Conservation (phyloP, 1,140 invertebrate species). For the Coelopa frigida region DNA sequence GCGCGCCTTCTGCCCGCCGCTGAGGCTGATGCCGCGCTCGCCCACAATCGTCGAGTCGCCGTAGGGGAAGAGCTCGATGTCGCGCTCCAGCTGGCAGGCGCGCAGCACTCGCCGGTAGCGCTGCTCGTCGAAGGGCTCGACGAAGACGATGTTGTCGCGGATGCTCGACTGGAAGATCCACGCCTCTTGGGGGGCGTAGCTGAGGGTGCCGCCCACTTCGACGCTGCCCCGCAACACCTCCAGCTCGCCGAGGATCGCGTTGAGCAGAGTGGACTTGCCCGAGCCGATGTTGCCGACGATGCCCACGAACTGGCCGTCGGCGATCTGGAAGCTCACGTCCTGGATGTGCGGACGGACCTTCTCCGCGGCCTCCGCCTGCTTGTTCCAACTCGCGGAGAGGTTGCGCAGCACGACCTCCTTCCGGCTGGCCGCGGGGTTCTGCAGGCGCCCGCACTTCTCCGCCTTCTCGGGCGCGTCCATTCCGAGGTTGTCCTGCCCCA, state of each 20-base stretch:
- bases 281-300: slow-evolving; percentile 70
- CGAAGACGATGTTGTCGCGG: slow-evolving; percentile 77
- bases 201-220: slow-evolving; percentile 56
- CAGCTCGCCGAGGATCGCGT: slow-evolving; percentile 65
- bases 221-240: slow-evolving; percentile 54
- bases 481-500: slow-evolving; percentile 25
- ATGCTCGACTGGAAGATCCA: slow-evolving; percentile 59
- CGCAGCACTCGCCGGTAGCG: slow-evolving; percentile 55
- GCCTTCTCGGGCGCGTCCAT: not conserved
- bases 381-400: slow-evolving; percentile 44
- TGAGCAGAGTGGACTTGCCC: slow-evolving; percentile 67
- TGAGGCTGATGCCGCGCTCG: slow-evolving; percentile 66
- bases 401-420: slow-evolving; percentile 27
- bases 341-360: too few relatives aligned
- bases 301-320: slow-evolving; percentile 52
- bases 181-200: slow-evolving; percentile 70
- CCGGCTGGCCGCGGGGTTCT: slow-evolving; percentile 46
- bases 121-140: slow-evolving; percentile 54
- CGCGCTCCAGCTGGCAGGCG: slow-evolving; percentile 54
- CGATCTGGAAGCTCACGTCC: slow-evolving; percentile 43
- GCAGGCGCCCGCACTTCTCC: not conserved
- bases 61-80: slow-evolving; percentile 51
- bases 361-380: slow-evolving; percentile 24
- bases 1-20: slow-evolving; percentile 73
- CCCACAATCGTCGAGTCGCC: slow-evolving; percentile 74